Evolutionary conservation across 2,113 vertebrate genomes (phyloP), one percentile per base, ranked within the genome.

Genomic region (Sylvietta virens): DNA sequence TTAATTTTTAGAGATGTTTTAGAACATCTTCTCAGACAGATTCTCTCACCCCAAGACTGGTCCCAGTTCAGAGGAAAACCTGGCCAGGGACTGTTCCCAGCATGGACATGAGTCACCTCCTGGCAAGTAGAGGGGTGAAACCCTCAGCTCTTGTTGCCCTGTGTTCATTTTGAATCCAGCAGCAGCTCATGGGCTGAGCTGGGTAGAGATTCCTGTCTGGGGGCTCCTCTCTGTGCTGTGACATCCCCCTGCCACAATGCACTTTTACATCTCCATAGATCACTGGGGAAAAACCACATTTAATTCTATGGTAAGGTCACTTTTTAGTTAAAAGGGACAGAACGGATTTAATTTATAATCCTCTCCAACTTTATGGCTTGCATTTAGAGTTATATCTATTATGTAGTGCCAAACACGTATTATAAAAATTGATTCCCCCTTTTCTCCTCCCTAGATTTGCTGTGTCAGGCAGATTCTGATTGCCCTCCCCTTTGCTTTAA

Each of bases 321-420:
- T 93, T 96, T 95, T 96, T 94, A 95, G 64, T 97, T 95, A 92
- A 96, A 95, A 96, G 88, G 95, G 86, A 95, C 92, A 92, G 94
- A 90, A 96, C 3, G 13, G 92, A 64, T 96, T 96, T 96, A 95
- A 97, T 97, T 97, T 97, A 96, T 86, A 96, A 95, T 92, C 82
- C 95, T 96, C 93, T 97, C 88, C 92, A 96, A 95, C 60, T 96
- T 96, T 95, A 97, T 93, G 83, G 95, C 93, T 90, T 69, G 80
- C 76, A 74, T 96, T 96, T 97, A 76, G 95, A 95, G 80, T 94
- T 96, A 93, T 93, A 81, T 81, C 76, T 95, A 81, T 94, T 88
- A 95, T 79, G 88, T 53, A 69, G 96, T 94, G 96, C 96, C 95
- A 96, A 96, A 88, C 82, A 92, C 6, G 4, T 94, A 90, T 95